phyloP scores from a whole-genome alignment of 2,113 vertebrate species.

The Acanthochromis polyacanthus region DNA sequence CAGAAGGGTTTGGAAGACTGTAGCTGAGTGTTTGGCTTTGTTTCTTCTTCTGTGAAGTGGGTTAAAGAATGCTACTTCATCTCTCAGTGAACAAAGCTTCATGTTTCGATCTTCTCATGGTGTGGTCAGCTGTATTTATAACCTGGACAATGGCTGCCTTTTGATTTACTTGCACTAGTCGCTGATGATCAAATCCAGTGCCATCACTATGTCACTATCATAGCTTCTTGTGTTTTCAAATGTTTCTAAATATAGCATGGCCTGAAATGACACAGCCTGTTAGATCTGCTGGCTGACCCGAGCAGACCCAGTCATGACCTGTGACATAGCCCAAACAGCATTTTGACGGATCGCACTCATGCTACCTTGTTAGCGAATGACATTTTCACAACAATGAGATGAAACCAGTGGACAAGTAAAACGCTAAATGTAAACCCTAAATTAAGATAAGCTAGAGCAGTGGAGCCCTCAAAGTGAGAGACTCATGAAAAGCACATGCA shows the following conservation, averaged over 20 bases:
- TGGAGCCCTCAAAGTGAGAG: slow-evolving; percentile 57
- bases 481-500: slow-evolving; percentile 69
- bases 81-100: too few species aligned
- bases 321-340: neutral
- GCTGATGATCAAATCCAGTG: too few species aligned
- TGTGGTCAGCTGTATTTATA: too few species aligned
- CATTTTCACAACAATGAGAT: neutral
- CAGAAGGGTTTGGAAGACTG: too few species aligned
- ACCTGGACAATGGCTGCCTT: too few species aligned
- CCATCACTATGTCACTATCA: too few species aligned
- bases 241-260: neutral
- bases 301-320: neutral
- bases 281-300: neutral
- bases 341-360: neutral
- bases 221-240: too few species aligned
- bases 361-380: neutral
- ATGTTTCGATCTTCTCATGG: neutral
- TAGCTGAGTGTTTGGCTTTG: neutral
- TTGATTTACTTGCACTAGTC: too few species aligned
- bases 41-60: neutral
- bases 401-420: slow-evolving; percentile 6
- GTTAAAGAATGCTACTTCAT: neutral
- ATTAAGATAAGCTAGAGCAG: slow-evolving; percentile 16
- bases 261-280: neutral
- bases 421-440: slow-evolving; percentile 26